Conservation (phyloP, 1,140 invertebrate genomes). For the Tetramorium alpestre region DNA sequence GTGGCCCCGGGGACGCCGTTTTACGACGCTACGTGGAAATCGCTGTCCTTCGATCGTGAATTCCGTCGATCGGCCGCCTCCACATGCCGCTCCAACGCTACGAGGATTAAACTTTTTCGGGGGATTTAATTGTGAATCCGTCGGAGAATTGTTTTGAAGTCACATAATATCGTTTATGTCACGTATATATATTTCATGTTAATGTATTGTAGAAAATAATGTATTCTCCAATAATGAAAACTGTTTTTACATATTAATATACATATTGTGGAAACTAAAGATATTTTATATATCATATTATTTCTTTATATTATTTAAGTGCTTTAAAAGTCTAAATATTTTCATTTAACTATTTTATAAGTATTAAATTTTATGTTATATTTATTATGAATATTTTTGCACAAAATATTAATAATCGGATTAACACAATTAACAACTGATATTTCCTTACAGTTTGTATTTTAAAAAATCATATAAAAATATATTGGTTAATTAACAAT, state of each 20-base stretch:
- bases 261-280: background rate
- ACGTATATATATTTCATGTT: background rate
- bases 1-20: slow-evolving; percentile 40
- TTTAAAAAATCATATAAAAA: background rate
- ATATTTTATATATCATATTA: background rate
- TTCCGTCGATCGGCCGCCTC: slow-evolving; percentile 22
- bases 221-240: background rate
- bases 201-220: slow-evolving; percentile 7
- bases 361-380: background rate
- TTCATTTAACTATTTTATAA: background rate
- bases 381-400: background rate
- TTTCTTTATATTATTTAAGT: background rate
- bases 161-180: slow-evolving; percentile 1
- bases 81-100: background rate
- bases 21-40: slow-evolving; percentile 59
- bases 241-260: background rate
- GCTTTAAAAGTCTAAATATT: no score
- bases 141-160: background rate
- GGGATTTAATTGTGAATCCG: background rate
- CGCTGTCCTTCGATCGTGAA: slow-evolving; percentile 44
- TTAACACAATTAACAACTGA: background rate
- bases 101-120: background rate
- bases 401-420: background rate
- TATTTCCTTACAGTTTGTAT: background rate
- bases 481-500: background rate